Evolutionary conservation across 2,888 invertebrate species (phyloP), one percentile per base, ranked within the genome.

Genomic region (Allacma fusca): DNA sequence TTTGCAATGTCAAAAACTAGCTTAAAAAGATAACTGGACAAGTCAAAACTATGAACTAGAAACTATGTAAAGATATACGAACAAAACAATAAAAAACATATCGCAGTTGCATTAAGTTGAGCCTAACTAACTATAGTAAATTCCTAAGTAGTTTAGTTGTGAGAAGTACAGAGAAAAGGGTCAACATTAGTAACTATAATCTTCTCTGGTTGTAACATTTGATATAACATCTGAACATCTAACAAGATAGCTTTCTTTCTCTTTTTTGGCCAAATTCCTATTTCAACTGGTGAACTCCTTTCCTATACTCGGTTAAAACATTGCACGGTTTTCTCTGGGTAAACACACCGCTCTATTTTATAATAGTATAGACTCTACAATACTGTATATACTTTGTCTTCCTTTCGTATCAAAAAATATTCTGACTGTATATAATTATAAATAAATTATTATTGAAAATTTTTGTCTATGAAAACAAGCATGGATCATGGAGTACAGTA

Each of bases 401-500:
- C 23, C 28, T 44, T 43, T 74, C 19, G 19, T 74, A 65, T 74
- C 65, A 65, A 74, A 74, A 74, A 65, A 65, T 65, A 65, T 74
- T 62, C 62, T 62, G 62, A 62, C 62, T 62, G 62, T 62, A 4
- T 23, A 62, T 24, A 24, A 62, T 59, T 73, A 59, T 59, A 73
- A 73, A 73, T 73, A 73, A 73, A 73, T 73, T 73, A 73, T 40
- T 62, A 73, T 73, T 73, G 62, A 62, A 34, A 62, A n/a, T 59
- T 59, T 73, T 73, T 62, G 23, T 59, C 72, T 72, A 59, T 29
- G 43, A 57, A 21, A 72, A 26, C 44, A 70, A 73, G 34, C 73
- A 73, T 40, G 29, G 40, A 64, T 62, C 43, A 64, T 73, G 64
- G 23, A 64, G 26, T 64, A 74, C 74, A 74, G 65, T 74, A 65